Base-by-base conservation (phyloP, 2,797 vertebrate species). In the Glossophaga mutica region DNA sequence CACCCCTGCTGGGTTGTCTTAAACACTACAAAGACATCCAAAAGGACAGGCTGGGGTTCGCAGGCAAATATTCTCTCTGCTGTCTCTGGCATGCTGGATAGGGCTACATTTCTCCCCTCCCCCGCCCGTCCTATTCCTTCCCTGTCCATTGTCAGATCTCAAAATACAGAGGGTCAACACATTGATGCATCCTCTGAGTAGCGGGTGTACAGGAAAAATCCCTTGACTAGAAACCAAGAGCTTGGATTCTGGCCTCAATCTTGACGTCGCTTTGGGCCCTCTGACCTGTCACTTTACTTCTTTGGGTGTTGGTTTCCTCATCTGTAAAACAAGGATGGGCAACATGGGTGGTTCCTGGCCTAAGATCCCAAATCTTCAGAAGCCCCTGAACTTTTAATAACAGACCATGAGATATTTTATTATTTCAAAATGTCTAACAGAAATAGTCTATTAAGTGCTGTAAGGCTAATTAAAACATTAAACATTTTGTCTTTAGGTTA, bases 391-490 rank as follows among this genome's bases (percentile, higher is more conserved):
- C 29, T 11, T 70, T 14, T 34, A 79, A 37, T 50, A 79, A 95
- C 37, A 87, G 42, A 94, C 11, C 34, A 26, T 18, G 44, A 71
- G 65, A 37, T 74, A 78, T 16, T 39, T 37, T 37, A 71, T 78
- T 94, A 67, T 71, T 94, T 87, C 81, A 84, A 62, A 94, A 96
- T n/a, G n/a, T 34, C 68, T 78, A 87, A 90, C 10, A 86, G 85
- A 81, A 12, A 84, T 7, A 81, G 79, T 37, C 55, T 62, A 32
- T 22, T 68, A 73, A 34, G 37, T 74, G 48, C 44, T 62, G 32
- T 42, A 39, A 55, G 46, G 29, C 16, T 48, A 94, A 95, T 44
- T 50, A 90, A 94, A 74, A 70, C 50, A 95, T 32, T 24, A n/a
- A 65, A 57, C 55, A 90, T 57, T 70, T 37, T 44, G 34, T 55